These are phyloP conservation scores for Sinopyrophorus schimmeli DNA, from an alignment of 2,888 invertebrate species.

Conservation along the genomic window DNA sequence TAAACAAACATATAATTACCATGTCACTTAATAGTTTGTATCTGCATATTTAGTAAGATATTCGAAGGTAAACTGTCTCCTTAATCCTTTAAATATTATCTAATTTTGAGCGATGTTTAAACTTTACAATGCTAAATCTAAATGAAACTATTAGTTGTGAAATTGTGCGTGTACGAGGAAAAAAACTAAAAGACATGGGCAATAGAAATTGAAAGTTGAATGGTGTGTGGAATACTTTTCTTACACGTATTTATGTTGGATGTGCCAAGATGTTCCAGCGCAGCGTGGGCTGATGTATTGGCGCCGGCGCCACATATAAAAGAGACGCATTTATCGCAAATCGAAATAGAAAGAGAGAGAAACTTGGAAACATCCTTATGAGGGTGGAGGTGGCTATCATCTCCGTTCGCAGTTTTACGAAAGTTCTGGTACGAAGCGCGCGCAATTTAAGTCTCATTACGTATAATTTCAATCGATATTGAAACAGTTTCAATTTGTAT, in stretches of 20 bases:
- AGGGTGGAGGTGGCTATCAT: slow-evolving; percentile 37
- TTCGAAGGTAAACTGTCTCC: too few species aligned
- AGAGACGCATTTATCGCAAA: slow-evolving; percentile 12
- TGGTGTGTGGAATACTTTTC: slow-evolving; percentile 12
- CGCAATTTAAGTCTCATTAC: slow-evolving; percentile 30
- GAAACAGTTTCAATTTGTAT: slow-evolving; percentile 11
- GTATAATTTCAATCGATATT: slow-evolving; percentile 30
- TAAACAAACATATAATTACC: slow-evolving; percentile 23
- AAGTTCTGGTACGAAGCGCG: slow-evolving; percentile 35
- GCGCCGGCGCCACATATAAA: slow-evolving; percentile 39
- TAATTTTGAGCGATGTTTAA: too few species aligned
- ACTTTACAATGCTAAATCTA: too few species aligned
- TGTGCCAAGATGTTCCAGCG: slow-evolving; percentile 32
- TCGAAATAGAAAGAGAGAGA: slow-evolving; percentile 33
- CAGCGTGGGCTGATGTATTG: slow-evolving; percentile 37
- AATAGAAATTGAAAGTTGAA: too few species aligned
- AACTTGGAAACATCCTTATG: slow-evolving; percentile 28
- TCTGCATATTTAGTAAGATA: too few species aligned
- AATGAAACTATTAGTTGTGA: too few species aligned
- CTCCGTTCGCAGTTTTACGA: slow-evolving; percentile 39
- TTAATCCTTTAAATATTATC: too few species aligned
- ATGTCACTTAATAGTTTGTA: too few species aligned
- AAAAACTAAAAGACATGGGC: too few species aligned
- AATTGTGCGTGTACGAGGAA: too few species aligned
- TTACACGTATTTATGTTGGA: slow-evolving; percentile 27